Percentiles rank a stretch among this genome's conserved stretches.
phyloP scores from a whole-genome alignment of 1,140 invertebrate genomes.

The Drosophila gunungcola region DNA sequence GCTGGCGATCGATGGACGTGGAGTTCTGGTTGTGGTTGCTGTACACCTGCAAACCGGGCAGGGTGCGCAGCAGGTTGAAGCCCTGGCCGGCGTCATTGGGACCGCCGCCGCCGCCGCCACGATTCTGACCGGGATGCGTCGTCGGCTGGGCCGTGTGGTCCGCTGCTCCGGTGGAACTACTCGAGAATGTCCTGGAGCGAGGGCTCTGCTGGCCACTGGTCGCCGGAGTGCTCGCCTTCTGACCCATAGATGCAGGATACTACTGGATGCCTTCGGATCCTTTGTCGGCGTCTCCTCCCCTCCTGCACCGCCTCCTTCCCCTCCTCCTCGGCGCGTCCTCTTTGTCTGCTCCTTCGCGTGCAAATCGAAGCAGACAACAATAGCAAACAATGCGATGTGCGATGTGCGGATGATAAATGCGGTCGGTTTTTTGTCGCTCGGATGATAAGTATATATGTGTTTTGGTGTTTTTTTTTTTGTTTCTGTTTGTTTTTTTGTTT shows the following conservation, averaged over 20 bases:
- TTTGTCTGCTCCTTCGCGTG: constrained; percentile 47
- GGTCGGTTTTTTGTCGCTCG: constrained; percentile 38
- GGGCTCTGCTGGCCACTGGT: constrained; percentile 89
- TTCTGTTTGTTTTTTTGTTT: constrained; percentile 15
- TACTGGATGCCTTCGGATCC: constrained; percentile 2
- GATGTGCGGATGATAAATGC: constrained; percentile 63
- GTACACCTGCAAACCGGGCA: constrained; percentile 89
- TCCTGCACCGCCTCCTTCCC: background rate
- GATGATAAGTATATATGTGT: constrained; percentile 52
- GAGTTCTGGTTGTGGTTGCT: constrained; percentile 85
- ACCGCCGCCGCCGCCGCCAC: constrained; percentile 31
- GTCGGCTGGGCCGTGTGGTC: constrained; percentile 84
- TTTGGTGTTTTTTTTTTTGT: constrained; percentile 17
- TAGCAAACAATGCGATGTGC: constrained; percentile 69
- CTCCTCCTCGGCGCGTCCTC: constrained; percentile 11
- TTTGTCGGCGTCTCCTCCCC: constrained; percentile 1
- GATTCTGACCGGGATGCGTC: constrained; percentile 13
- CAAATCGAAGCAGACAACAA: constrained; percentile 73
- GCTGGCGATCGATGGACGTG: constrained; percentile 88
- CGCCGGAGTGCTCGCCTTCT: constrained; percentile 92
- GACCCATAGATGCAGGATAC: constrained; percentile 88
- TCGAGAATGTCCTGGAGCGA: constrained; percentile 90
- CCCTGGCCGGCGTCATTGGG: constrained; percentile 85
- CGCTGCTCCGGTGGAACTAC: constrained; percentile 89
- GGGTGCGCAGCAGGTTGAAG: constrained; percentile 90